A percentile compares a stretch with the other conserved stretches of the same genome.
Conservation (phyloP, 2,888 invertebrate genomes). For the Brassicogethes aeneus region DNA sequence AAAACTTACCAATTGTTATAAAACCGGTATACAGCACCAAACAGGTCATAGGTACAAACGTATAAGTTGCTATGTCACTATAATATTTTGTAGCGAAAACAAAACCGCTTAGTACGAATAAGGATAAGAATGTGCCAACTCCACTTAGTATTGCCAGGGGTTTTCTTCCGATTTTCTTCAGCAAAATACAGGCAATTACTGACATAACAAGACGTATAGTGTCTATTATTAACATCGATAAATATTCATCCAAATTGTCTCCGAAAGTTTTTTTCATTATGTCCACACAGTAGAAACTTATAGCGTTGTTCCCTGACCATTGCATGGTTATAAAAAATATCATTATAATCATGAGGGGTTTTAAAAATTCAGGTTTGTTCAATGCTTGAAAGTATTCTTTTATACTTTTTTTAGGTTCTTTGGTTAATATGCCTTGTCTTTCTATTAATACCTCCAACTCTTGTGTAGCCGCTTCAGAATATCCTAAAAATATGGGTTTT, state of each 20-base stretch:
- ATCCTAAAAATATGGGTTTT: constrained; percentile 9
- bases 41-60: constrained; percentile 34
- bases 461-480: constrained; percentile 41
- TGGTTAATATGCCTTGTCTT: constrained; percentile 29
- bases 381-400: constrained; percentile 23
- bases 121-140: constrained; percentile 49
- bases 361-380: constrained; percentile 45
- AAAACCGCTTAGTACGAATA: constrained; percentile 30
- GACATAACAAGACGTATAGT: constrained; percentile 51
- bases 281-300: constrained; percentile 60
- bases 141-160: constrained; percentile 54
- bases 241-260: constrained; percentile 51
- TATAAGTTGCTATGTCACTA: constrained; percentile 22
- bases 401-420: constrained; percentile 1
- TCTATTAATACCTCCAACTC: constrained; percentile 44
- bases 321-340: constrained; percentile 57
- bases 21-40: constrained; percentile 50
- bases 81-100: constrained; percentile 12
- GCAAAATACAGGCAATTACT: constrained; percentile 50
- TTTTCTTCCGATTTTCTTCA: constrained; percentile 52
- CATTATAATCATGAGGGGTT: constrained; percentile 52
- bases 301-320: constrained; percentile 59
- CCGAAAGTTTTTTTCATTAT: constrained; percentile 50
- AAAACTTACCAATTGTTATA: constrained; percentile 52
- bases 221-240: constrained; percentile 57